Conservation (phyloP, 2,797 vertebrate species). For the Loris lydekkerianus region DNA sequence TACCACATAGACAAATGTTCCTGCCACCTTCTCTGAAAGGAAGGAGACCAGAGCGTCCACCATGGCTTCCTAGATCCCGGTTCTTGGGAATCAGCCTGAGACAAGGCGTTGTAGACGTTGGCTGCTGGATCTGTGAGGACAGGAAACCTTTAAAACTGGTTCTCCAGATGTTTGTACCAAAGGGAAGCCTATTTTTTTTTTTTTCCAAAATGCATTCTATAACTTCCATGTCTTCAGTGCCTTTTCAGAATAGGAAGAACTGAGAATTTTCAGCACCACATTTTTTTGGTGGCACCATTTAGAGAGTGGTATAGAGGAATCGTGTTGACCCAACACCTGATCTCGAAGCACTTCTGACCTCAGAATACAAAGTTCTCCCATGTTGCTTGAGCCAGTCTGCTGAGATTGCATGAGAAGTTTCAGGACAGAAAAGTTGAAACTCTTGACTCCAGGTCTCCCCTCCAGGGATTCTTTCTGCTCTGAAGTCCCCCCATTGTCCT, state of each 20-base stretch:
- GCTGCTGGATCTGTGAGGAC: neutral
- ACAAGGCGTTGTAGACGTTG: fast-evolving
- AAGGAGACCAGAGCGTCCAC: neutral
- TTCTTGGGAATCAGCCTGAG: neutral
- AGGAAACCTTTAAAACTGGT: neutral
- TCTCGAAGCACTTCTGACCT: neutral
- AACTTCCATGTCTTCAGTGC: neutral
- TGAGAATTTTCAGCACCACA: neutral
- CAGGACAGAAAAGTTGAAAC: neutral
- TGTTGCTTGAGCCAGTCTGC: neutral
- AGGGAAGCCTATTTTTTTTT: neutral
- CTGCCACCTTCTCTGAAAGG: neutral
- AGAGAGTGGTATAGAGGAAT: neutral
- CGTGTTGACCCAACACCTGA: neutral
- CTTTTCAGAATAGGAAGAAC: slow-evolving; percentile 15
- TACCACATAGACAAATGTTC: neutral
- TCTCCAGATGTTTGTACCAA: neutral
- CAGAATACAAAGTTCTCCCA: neutral
- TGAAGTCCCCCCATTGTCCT: neutral
- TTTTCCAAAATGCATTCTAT: neutral
- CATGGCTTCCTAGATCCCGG: slow-evolving; percentile 3
- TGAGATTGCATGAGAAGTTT: neutral
- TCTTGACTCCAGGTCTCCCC: neutral
- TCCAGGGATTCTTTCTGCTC: neutral
- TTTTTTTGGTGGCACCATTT: neutral